Conservation (phyloP, 37 sponge, comb jelly and placozoan genomes). For the Halisarca cf. caerulea region DNA sequence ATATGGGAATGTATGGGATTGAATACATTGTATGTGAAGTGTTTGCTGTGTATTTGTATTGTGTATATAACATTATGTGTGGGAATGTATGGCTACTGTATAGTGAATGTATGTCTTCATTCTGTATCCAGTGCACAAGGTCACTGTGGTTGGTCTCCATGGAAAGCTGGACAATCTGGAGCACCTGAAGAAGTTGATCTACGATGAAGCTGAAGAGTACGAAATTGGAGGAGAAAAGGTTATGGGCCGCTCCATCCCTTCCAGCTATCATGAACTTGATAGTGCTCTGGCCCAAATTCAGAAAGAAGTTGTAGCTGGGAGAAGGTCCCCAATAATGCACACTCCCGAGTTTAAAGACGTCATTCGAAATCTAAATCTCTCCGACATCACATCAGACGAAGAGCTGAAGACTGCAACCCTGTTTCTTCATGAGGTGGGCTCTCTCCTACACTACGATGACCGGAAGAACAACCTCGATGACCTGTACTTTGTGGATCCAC, state of each 20-base stretch:
- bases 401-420: constrained; percentile 47
- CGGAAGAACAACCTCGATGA: constrained; percentile 51
- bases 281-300: constrained; percentile 16
- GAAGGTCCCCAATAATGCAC: constrained; percentile 39
- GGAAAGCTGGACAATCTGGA: constrained; percentile 38
- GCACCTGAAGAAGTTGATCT: constrained; percentile 41
- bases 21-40: too few species aligned
- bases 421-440: constrained; percentile 55
- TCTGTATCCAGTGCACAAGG: neutral
- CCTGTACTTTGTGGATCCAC: constrained; percentile 71
- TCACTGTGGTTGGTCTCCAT: constrained; percentile 11
- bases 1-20: too few species aligned
- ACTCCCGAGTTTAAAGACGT: constrained; percentile 33
- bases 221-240: constrained; percentile 19
- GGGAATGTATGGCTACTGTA: too few species aligned
- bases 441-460: constrained; percentile 69
- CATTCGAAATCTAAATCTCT: constrained; percentile 3
- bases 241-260: constrained; percentile 61
- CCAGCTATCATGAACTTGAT: constrained; percentile 51
- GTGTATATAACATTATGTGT: too few species aligned
- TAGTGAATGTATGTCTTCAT: too few species aligned
- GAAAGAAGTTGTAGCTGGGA: neutral
- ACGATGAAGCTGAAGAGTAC: constrained; percentile 46
- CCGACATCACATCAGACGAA: constrained; percentile 38
- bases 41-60: too few species aligned